Percentiles rank a stretch among this genome's conserved stretches.
Evolutionary conservation across 1,140 invertebrate species (phyloP).

Genomic region (Neodiprion pinetum): DNA sequence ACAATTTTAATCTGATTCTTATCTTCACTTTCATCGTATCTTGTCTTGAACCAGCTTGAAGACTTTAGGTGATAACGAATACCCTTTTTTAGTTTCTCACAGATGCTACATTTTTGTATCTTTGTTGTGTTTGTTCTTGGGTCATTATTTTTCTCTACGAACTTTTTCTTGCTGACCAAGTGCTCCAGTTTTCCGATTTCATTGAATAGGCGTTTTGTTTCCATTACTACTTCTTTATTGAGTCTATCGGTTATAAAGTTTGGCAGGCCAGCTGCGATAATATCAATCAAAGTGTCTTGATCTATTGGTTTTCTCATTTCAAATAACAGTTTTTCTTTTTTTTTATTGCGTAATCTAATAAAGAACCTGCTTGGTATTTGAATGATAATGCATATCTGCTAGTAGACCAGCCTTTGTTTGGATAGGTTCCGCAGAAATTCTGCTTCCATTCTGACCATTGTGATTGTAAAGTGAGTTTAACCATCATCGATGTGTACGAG

Average conservation of each 20-base stretch:
- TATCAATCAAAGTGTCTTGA: constrained; percentile 19
- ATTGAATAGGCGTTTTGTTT: constrained; percentile 21
- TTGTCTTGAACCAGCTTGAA: no score
- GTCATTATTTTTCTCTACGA: constrained; percentile 12
- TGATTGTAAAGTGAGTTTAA: constrained; percentile 25
- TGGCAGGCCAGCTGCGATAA: constrained; percentile 26
- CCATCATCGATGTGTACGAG: constrained; percentile 26
- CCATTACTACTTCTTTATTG: constrained; percentile 21
- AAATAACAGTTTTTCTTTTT: constrained; percentile 30
- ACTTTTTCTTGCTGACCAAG: constrained; percentile 11
- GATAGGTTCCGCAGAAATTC: constrained; percentile 29
- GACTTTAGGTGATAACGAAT: no score
- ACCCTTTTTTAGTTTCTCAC: no score
- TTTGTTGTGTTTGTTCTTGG: no score
- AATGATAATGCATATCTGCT: constrained; percentile 25
- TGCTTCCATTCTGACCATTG: constrained; percentile 28
- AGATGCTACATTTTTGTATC: no score
- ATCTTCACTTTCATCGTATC: no score
- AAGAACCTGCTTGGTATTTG: constrained; percentile 1
- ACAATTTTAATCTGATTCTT: no score
- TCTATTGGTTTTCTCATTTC: constrained; percentile 26
- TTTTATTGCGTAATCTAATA: constrained; percentile 31
- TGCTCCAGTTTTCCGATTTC: constrained; percentile 18
- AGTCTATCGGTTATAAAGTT: constrained; percentile 25
- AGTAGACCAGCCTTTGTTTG: constrained; percentile 24